These are phyloP conservation scores for Drosophila lacteicornis DNA, from an alignment of 1,140 invertebrate species.

Conservation along the genomic window DNA sequence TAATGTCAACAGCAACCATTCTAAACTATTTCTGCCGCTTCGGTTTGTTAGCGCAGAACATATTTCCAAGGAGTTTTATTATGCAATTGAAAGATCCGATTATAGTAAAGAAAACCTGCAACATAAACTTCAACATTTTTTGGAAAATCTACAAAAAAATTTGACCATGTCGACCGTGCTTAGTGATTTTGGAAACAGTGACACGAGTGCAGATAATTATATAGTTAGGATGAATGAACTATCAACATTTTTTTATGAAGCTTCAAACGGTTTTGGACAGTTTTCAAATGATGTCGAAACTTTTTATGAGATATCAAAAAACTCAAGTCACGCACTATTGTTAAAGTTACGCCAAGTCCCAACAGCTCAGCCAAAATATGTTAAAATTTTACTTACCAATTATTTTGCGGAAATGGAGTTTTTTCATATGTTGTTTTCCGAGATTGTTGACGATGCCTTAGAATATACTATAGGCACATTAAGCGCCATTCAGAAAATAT, in stretches of 20 bases:
- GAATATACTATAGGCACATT: constrained; percentile 66
- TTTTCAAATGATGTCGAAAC: constrained; percentile 56
- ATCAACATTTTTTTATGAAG: constrained; percentile 53
- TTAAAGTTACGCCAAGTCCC: constrained; percentile 70
- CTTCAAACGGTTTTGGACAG: constrained; percentile 27
- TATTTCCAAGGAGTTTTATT: constrained; percentile 62
- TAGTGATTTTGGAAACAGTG: constrained; percentile 20
- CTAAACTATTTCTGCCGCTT: not conserved
- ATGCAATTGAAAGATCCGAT: constrained; percentile 45
- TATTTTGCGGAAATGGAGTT: constrained; percentile 82
- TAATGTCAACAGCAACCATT: not conserved
- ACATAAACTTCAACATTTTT: constrained; percentile 54
- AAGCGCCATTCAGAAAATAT: constrained; percentile 41
- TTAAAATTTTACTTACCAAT: constrained; percentile 65
- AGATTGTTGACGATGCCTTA: constrained; percentile 68
- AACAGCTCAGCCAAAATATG: constrained; percentile 47
- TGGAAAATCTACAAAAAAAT: constrained; percentile 74
- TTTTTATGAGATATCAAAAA: constrained; percentile 63
- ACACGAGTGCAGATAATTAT: constrained; percentile 25
- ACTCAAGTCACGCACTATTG: constrained; percentile 60
- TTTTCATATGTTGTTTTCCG: constrained; percentile 72
- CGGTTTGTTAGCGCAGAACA: constrained; percentile 46
- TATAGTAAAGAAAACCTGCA: constrained; percentile 58
- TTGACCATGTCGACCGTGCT: constrained; percentile 65
- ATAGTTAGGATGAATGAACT: constrained; percentile 46